Evolutionary conservation across 2,797 vertebrate genomes (phyloP).

Genomic region (Perodicticus potto): DNA sequence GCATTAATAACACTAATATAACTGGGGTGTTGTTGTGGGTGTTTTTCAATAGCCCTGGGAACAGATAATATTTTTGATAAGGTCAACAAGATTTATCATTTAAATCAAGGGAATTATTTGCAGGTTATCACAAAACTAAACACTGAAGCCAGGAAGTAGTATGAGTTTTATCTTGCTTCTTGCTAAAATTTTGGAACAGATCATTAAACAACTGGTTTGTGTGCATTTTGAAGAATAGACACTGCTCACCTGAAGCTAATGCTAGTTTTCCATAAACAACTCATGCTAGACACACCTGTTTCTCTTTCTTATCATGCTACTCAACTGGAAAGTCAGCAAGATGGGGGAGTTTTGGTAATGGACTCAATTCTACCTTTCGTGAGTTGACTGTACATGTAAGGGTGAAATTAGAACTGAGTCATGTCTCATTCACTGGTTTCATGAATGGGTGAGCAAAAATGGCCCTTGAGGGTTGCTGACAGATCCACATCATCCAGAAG

Average conservation of each 20-base stretch:
- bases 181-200: background rate
- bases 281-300: background rate
- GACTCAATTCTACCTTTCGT: background rate
- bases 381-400: background rate
- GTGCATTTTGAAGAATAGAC: background rate
- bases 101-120: conserved; percentile 9
- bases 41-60: background rate
- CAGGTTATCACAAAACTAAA: background rate
- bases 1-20: background rate
- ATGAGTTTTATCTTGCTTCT: background rate
- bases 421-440: background rate
- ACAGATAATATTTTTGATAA: background rate
- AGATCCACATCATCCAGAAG: background rate
- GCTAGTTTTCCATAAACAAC: background rate
- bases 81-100: background rate
- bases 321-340: background rate
- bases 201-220: background rate
- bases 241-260: background rate
- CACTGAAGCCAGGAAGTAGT: background rate
- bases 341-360: background rate
- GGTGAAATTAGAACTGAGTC: background rate
- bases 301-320: background rate
- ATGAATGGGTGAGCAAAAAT: background rate
- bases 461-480: background rate
- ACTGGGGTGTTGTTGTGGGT: fast-evolving